A percentile compares a stretch with the other conserved stretches of the same genome.
Evolutionary conservation across 1,140 invertebrate species (phyloP).

Genomic region (Saccostrea glomerata): DNA sequence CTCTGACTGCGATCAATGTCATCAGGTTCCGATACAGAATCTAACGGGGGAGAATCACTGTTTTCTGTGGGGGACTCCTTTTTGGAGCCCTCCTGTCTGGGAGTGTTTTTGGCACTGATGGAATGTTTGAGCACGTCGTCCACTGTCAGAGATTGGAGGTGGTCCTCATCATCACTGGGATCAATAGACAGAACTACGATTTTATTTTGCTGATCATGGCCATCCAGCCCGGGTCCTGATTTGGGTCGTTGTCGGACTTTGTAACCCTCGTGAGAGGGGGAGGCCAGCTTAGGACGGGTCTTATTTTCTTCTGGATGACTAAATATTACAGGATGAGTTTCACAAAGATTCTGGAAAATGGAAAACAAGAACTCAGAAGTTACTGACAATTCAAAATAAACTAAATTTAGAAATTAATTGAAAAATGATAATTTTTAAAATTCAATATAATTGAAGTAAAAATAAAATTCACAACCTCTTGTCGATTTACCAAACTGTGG

Average conservation of each 20-base stretch:
- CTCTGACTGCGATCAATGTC: conserved; percentile 19
- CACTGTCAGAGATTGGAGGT: conserved; percentile 61
- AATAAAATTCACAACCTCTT: too few relatives aligned
- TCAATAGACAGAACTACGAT: conserved; percentile 65
- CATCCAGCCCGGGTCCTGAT: conserved; percentile 46
- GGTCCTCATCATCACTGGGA: conserved; percentile 60
- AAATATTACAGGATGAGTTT: conserved; percentile 68
- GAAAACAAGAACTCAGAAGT: neutral
- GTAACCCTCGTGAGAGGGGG: conserved; percentile 55
- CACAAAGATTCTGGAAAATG: conserved; percentile 64
- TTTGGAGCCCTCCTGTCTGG: conserved; percentile 33
- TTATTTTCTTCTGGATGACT: conserved; percentile 56
- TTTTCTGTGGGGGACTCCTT: conserved; percentile 21
- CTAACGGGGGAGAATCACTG: neutral
- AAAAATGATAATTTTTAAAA: too few relatives aligned
- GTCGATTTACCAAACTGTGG: too few relatives aligned
- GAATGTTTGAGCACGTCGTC: conserved; percentile 65
- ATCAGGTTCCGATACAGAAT: conserved; percentile 23
- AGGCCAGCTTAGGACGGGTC: conserved; percentile 44
- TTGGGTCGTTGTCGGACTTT: conserved; percentile 64
- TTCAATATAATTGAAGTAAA: too few relatives aligned
- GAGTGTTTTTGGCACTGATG: conserved; percentile 40
- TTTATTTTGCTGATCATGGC: conserved; percentile 55
- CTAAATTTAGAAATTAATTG: too few relatives aligned
- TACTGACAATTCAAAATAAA: neutral